Evolutionary conservation across 2,113 vertebrate genomes (phyloP), one percentile per base, ranked within the genome.

Genomic region (Tetrao urogallus): DNA sequence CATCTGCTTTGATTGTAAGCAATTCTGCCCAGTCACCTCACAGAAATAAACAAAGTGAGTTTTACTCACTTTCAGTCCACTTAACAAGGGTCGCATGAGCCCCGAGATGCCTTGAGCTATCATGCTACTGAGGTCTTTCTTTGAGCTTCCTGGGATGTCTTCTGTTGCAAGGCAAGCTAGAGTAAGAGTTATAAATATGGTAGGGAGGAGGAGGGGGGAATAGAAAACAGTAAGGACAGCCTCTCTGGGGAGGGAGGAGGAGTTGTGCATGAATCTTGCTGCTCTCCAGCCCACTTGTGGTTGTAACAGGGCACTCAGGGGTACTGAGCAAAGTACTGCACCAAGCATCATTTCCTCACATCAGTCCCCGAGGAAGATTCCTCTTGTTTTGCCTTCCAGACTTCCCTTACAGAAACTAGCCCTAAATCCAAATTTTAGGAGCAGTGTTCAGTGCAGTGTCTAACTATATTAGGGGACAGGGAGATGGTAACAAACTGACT

Each of bases 161-260:
- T 30, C 3, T 32, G 65, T 3, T n/a, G 43, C 86, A 82, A 82
- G 79, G 73, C 67, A 69, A 74, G 89, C 63, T 28, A 40, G 75
- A 65, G 43, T 18, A 27, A 32, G 42, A 75, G 47, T 56, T 94
- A 28, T 73, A 92, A 73, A 5, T 64, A 71, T 47, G 71, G 66
- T 47, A 30, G 64, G 6, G 32, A 60, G 6, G 28, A 2, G 28
- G 13, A 8, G 42, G 42, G 42, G 42, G 42, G 42, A 43, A 43
- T 43, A 16, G 16, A 43, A 43, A 43, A 43, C 25, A 11, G 34
- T 20, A 60, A 88, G 91, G 80, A 73, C 86, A 72, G 72, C 90
- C 91, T 90, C 71, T 77, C 11, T 32, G 61, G 43, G 86, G 78
- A 81, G 52, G 71, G 60, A 75, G 28, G 27, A 56, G 30, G 27